A percentile compares a stretch with the other conserved stretches of the same genome.
Conservation (phyloP, 2,113 vertebrate genomes). For the Megaceryle maxima region DNA sequence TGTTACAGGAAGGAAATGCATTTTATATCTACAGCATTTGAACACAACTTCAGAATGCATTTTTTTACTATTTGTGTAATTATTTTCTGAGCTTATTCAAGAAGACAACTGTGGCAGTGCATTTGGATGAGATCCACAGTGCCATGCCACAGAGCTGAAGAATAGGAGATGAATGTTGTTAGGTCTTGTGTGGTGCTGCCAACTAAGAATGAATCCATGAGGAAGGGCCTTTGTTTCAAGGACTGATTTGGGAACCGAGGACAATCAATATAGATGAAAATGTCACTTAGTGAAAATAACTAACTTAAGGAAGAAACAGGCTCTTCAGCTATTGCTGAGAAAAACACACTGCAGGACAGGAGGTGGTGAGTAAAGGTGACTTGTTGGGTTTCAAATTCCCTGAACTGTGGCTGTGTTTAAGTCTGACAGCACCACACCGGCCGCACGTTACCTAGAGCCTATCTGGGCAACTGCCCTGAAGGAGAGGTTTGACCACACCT, state of each 20-base stretch:
- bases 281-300: background rate
- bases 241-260: background rate
- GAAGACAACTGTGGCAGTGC: background rate
- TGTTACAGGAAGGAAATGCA: background rate
- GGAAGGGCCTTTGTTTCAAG: background rate
- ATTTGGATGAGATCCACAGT: background rate
- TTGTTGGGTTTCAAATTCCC: background rate
- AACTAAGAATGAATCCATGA: background rate
- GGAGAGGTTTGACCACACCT: background rate
- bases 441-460: background rate
- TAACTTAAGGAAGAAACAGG: background rate
- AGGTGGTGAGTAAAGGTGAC: background rate
- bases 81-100: background rate
- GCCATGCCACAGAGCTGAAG: background rate
- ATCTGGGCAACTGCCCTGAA: background rate
- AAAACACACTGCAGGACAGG: background rate
- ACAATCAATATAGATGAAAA: background rate
- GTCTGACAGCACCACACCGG: background rate
- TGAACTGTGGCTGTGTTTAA: background rate
- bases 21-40: background rate
- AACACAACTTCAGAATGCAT: background rate
- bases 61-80: background rate
- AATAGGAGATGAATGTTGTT: background rate
- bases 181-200: background rate
- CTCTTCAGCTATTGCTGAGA: background rate